Conservation (phyloP, 2,113 vertebrate genomes). For the Dendrocopos noguchii region DNA sequence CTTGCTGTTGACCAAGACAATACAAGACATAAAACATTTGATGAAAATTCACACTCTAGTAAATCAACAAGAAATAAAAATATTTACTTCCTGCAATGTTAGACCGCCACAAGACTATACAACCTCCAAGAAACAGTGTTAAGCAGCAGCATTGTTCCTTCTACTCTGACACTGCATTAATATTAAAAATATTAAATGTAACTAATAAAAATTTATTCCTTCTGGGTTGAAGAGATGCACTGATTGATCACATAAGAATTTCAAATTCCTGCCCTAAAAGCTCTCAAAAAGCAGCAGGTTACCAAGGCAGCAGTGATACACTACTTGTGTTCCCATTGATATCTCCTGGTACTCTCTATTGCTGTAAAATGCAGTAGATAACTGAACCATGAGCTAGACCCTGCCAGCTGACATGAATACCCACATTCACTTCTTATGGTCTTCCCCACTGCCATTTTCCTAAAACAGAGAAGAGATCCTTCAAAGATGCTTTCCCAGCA, state of each 20-base stretch:
- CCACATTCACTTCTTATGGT: neutral
- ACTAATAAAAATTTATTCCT: neutral
- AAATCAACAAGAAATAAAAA: neutral
- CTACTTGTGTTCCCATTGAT: neutral
- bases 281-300: neutral
- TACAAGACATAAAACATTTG: neutral
- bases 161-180: neutral
- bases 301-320: neutral
- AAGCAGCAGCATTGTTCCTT: neutral
- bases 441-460: neutral
- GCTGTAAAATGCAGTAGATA: neutral
- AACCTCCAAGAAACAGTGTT: neutral
- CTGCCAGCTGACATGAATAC: neutral
- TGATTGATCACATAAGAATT: neutral
- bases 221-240: neutral
- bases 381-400: neutral
- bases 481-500: neutral
- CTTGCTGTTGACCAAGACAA: neutral
- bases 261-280: neutral
- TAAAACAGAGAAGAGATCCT: neutral
- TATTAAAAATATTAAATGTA: neutral
- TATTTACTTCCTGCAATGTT: neutral
- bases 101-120: no score
- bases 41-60: neutral
- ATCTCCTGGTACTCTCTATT: neutral